Evolutionary conservation across 2,113 vertebrate genomes (phyloP).

Genomic region (Bettongia penicillata): DNA sequence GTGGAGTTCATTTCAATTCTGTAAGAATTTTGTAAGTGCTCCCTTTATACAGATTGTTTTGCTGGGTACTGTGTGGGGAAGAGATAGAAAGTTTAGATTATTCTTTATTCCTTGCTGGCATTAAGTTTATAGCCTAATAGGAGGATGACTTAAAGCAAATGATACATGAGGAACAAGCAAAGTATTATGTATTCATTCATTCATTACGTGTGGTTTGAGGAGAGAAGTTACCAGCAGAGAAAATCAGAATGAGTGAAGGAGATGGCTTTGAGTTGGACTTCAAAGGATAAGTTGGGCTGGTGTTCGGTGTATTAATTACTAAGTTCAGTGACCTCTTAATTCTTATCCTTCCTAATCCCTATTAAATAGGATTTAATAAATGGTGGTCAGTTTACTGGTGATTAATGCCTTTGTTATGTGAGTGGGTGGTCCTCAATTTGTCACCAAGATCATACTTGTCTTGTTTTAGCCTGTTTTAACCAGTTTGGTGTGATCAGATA

Average conservation of each 20-base stretch:
- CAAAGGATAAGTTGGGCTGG: not conserved
- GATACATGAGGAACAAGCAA: not conserved
- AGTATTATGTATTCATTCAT: not conserved
- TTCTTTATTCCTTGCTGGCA: not conserved
- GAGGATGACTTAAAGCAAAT: not conserved
- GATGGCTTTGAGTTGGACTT: not conserved
- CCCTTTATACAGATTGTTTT: not conserved
- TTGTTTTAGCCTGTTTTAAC: not conserved
- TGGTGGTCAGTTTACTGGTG: not conserved
- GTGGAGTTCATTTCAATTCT: not conserved
- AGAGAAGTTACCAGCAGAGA: not conserved
- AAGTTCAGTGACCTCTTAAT: not conserved
- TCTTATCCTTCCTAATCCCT: not conserved
- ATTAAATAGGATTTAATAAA: not conserved
- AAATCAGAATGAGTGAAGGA: not conserved
- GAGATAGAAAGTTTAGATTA: not conserved
- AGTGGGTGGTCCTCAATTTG: not conserved
- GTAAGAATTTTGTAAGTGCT: not conserved
- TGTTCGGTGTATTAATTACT: not conserved
- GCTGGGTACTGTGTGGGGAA: not conserved
- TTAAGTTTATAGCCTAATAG: not conserved
- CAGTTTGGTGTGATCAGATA: not conserved
- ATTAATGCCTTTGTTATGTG: not conserved
- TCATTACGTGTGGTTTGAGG: not conserved
- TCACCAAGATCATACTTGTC: not conserved